Conservation (phyloP, 2,888 invertebrate species). For the Iphiclides podalirius region DNA sequence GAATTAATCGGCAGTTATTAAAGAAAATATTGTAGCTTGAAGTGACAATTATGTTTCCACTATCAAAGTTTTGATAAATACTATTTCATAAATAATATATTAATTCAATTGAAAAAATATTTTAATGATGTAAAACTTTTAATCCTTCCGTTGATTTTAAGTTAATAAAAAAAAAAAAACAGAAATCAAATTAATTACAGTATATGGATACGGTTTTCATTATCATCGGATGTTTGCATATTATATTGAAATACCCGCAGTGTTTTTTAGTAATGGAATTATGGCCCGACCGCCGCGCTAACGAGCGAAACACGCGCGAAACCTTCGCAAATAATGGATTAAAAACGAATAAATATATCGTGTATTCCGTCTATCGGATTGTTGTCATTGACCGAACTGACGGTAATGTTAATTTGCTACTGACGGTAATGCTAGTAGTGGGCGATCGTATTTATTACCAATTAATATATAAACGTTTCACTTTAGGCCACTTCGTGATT, state of each 20-base stretch:
- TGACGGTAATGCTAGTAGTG: constrained; percentile 1
- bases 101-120: no score
- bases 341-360: constrained; percentile 22
- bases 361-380: constrained; percentile 14
- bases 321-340: constrained; percentile 21
- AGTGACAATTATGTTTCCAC: no score
- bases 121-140: no score
- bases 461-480: no score
- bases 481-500: no score
- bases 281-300: constrained; percentile 32
- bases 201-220: constrained; percentile 16
- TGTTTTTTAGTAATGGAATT: constrained; percentile 44
- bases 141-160: no score
- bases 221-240: constrained; percentile 17
- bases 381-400: not conserved
- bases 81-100: no score
- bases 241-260: constrained; percentile 22
- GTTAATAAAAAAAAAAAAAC: no score
- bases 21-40: no score
- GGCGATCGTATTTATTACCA: constrained; percentile 23
- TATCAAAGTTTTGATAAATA: no score
- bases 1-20: no score
- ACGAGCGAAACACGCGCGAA: constrained; percentile 28
- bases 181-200: constrained; percentile 18
- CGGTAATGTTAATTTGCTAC: constrained; percentile 3